Evolutionary conservation across 2,888 invertebrate genomes (phyloP).

Genomic region (Gryllus longicercus): DNA sequence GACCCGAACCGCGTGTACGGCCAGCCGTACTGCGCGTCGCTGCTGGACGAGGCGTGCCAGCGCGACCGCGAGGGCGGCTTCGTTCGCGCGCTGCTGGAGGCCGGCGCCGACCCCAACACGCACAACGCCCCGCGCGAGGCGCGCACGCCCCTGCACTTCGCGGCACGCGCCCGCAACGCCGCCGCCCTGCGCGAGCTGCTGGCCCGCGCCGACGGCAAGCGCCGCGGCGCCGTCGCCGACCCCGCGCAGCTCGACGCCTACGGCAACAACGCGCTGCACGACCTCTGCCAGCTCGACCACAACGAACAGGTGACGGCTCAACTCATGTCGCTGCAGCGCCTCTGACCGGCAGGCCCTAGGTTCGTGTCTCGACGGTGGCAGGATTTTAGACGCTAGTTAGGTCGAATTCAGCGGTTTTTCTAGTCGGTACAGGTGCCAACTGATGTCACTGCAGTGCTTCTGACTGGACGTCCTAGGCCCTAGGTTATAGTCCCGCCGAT

Average conservation of each 20-base stretch:
- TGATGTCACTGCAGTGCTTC: neutral
- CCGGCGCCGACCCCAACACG: conserved; percentile 60
- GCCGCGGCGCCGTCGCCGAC: conserved; percentile 42
- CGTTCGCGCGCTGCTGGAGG: conserved; percentile 55
- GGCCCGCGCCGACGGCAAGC: conserved; percentile 41
- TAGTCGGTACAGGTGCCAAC: neutral
- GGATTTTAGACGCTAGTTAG: no score
- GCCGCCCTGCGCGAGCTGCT: conserved; percentile 52
- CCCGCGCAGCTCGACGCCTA: conserved; percentile 52
- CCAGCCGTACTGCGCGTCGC: conserved; percentile 58
- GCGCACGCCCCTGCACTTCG: conserved; percentile 62
- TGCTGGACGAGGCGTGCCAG: conserved; percentile 56
- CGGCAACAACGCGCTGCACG: conserved; percentile 54
- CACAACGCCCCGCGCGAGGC: conserved; percentile 56
- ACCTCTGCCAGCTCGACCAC: conserved; percentile 51
- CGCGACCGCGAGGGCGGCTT: conserved; percentile 54
- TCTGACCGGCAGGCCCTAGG: neutral
- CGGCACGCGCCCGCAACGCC: conserved; percentile 55
- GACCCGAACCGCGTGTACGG: conserved; percentile 54
- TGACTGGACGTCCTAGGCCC: neutral
- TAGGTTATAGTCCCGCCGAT: no score
- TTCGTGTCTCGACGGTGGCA: no score
- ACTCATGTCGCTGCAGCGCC: neutral
- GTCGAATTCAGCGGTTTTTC: no score
- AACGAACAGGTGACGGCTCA: neutral